phyloP scores from a whole-genome alignment of 2,888 invertebrate genomes.

The Teinopalpus imperialis region DNA sequence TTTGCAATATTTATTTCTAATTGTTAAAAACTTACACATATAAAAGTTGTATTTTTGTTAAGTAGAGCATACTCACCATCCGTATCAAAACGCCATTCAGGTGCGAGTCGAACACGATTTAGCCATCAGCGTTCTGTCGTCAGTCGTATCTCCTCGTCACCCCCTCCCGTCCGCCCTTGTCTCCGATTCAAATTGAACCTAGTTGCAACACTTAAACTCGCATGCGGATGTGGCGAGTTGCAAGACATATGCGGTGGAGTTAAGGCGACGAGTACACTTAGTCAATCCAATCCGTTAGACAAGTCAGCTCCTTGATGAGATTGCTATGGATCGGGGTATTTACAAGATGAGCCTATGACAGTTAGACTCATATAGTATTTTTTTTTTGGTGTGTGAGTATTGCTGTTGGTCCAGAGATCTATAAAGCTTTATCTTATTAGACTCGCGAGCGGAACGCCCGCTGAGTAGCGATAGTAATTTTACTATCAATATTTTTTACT shows the following conservation, averaged over 20 bases:
- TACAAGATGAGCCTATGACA: no score
- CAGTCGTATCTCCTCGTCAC: constrained; percentile 41
- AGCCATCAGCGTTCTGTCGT: constrained; percentile 71
- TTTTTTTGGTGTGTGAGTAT: no score
- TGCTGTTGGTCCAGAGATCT: no score
- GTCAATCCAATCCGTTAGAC: constrained; percentile 9
- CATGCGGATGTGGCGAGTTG: constrained; percentile 52
- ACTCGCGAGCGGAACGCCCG: no score
- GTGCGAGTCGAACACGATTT: constrained; percentile 79
- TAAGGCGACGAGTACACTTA: constrained; percentile 7
- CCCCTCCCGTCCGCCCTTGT: constrained; percentile 37
- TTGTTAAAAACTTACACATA: no score
- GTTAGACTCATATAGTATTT: no score
- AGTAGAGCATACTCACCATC: constrained; percentile 47
- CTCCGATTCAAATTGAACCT: constrained; percentile 70
- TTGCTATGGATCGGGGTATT: background rate
- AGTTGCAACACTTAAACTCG: constrained; percentile 60
- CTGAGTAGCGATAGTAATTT: no score
- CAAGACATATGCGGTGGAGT: constrained; percentile 24
- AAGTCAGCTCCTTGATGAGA: background rate
- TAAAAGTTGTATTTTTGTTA: background rate
- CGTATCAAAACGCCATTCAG: constrained; percentile 50
- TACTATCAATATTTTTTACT: no score
- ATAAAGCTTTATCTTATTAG: no score
- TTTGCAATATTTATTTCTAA: no score